Evolutionary conservation across 2,113 vertebrate species (phyloP), one percentile per base, ranked within the genome.

Genomic region (Colaptes auratus): DNA sequence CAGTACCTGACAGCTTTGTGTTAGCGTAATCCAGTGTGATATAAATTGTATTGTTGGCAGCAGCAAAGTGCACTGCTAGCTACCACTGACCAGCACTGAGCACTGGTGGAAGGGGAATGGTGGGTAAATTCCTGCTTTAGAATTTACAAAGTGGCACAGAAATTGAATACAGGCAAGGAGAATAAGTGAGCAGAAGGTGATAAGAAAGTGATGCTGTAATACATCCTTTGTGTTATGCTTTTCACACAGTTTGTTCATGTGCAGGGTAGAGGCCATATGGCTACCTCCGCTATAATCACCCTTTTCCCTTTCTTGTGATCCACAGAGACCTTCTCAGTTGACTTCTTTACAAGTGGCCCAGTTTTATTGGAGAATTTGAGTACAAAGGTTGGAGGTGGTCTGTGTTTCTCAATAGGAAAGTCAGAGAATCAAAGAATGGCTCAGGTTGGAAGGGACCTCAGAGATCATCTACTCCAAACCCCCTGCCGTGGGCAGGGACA

Each of bases 21-120:
- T 44, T 64, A 33, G n/a, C 7, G 4, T 20, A 42, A 28, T 48
- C 65, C 48, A 28, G 12, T 46, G 44, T 55, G 59, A n/a, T 48
- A 27, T 7, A 23, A 39, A 65, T 60, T n/a, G 10, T n/a, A 10
- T 4, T 27, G 20, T 19, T 53, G 50, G 24, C n/a, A 39, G 64
- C 9, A 60, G 81, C 35, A 64, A 19, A 6, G 14, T 5, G 35
- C 55, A 8, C 23, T 61, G 55, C 21, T 65, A 30, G 28, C n/a
- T 65, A 25, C 25, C 25, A 18, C 12, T 4, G 1, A 48, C 56
- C 46, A 35, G 20, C 66, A 31, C 27, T 31, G 58, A 71, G 28
- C 6, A 1, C 0, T 60, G 44, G 12, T 1, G 1, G 60, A 52
- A 52, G 23, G 24, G 55, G 55, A 63, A 18, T 21, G 23, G 23